Evolutionary conservation across 1,140 invertebrate species (phyloP), one percentile per base, ranked within the genome.

Genomic region (Holcopasites calliopsidis): DNA sequence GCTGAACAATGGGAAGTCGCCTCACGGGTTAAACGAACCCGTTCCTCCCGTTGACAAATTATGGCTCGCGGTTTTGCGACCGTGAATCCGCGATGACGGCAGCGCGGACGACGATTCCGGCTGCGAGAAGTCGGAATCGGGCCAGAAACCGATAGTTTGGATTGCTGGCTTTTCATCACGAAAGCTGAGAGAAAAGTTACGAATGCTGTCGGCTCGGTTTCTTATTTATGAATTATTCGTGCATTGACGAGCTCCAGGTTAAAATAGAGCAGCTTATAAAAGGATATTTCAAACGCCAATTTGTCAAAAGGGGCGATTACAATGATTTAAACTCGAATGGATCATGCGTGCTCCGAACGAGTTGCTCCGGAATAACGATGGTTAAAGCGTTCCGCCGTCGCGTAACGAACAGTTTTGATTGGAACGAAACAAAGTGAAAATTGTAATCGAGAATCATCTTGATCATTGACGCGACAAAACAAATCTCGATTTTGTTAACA

Each of bases 1-100:
- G 23, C 21, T 28, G 61, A 77, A 84, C 82, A 84, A 84, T 83
- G 55, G 69, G 69, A 84, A 83, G 81, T 84, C 80, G 80, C 77
- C 61, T 13, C 49, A 42, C 42, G 54, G 77, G 74, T 84, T 83
- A 80, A 84, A 83, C 82, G 80, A 84, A 83, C 44, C 80, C 71
- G 77, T 84, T 77, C 58, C 23, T 13, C 49, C 42, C 42, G 50
- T 58, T 84, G 81, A 84, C 82, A 84, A 84, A 84, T 84, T 80
- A 69, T 83, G 60, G 64, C 70, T 76, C 50, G 54, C 40, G 66
- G 82, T 83, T 79, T 72, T 61, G 66, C 76, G 42, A 50, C 40
- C 55, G 44, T 52, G 60, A 52, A 74, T 77, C 47, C 31, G 3
- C 6, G 21, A n/a, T 28, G 38, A 44, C 58, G 38, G 26, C 23